Conservation (phyloP, 2,888 invertebrate genomes). For the Actias luna region DNA sequence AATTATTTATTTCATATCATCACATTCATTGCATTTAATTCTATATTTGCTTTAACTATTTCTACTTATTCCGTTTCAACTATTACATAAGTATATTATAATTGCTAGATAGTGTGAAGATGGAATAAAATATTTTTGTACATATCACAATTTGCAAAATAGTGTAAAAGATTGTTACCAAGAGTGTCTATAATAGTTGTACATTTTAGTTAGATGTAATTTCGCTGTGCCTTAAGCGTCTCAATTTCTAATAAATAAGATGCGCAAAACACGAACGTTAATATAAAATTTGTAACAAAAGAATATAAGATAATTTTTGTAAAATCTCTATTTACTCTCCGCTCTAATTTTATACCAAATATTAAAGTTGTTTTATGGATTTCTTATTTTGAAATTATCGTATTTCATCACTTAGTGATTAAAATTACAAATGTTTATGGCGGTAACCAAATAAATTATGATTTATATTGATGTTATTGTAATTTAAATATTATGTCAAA, state of each 20-base stretch:
- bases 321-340: slow-evolving; percentile 63
- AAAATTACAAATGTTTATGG: slow-evolving; percentile 22
- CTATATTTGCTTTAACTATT: slow-evolving; percentile 18
- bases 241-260: slow-evolving; percentile 76
- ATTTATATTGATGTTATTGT: slow-evolving; percentile 44
- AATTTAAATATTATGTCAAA: slow-evolving; percentile 35
- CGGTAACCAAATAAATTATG: slow-evolving; percentile 28
- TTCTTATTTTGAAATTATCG: slow-evolving; percentile 26
- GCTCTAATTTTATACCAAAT: slow-evolving; percentile 50
- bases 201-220: slow-evolving; percentile 73
- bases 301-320: slow-evolving; percentile 55
- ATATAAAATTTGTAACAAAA: slow-evolving; percentile 67
- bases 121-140: slow-evolving; percentile 77
- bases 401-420: slow-evolving; percentile 24
- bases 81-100: slow-evolving; percentile 28
- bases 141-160: slow-evolving; percentile 77
- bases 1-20: slow-evolving; percentile 22
- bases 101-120: slow-evolving; percentile 54
- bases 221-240: slow-evolving; percentile 80
- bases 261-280: slow-evolving; percentile 55
- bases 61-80: slow-evolving; percentile 24
- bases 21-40: slow-evolving; percentile 28
- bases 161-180: slow-evolving; percentile 67
- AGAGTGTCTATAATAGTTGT: slow-evolving; percentile 66
- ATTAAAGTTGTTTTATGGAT: slow-evolving; percentile 34